These are phyloP conservation scores for Pristionchus arcanus DNA, from an alignment of 2,888 invertebrate species.

Conservation along the genomic window DNA sequence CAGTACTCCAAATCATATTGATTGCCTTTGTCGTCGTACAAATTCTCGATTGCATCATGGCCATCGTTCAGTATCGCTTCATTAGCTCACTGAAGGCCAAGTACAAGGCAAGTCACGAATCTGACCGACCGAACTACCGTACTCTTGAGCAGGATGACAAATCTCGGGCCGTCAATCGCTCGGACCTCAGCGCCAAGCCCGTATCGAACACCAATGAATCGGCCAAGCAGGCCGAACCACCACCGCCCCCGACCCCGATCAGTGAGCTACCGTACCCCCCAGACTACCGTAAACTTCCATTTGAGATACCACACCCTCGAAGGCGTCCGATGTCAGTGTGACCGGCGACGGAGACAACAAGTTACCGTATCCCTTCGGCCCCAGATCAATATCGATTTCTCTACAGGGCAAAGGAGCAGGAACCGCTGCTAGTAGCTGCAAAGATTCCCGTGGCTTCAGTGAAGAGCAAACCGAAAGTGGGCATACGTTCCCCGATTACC, in stretches of 20 bases:
- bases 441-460: not conserved
- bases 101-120: not conserved
- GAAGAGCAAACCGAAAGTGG: constrained; percentile 17
- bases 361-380: not conserved
- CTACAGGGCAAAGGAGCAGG: not conserved
- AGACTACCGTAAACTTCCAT: not conserved
- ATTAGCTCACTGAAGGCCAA: not conserved
- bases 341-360: not conserved
- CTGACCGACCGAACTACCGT: not conserved
- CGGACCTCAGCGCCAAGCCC: not conserved
- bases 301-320: not conserved
- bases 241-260: too few species aligned
- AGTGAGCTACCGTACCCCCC: not conserved
- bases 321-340: not conserved
- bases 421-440: not conserved
- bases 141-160: not conserved
- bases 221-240: constrained; percentile 17
- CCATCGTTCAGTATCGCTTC: not conserved
- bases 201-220: not conserved
- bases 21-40: not conserved
- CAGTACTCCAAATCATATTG: constrained; percentile 1
- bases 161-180: not conserved
- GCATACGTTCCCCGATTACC: not conserved
- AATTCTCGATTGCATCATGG: constrained; percentile 4
- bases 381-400: not conserved